Conservation (phyloP, 2,113 vertebrate genomes). For the Ptilorrhoa leucosticta region DNA sequence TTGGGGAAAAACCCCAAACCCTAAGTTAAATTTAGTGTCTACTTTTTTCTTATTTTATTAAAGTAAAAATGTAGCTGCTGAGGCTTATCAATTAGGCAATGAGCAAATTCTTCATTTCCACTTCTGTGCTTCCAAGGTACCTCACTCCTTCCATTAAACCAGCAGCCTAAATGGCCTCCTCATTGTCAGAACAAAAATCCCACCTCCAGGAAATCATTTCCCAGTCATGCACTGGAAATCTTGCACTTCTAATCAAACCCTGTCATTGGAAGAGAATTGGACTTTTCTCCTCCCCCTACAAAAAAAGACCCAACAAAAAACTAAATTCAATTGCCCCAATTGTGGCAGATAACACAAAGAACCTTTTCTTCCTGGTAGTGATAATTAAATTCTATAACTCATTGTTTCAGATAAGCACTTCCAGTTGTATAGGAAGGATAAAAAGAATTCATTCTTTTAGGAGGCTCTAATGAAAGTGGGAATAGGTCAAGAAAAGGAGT, state of each 20-base stretch:
- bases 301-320: neutral
- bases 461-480: neutral
- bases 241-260: neutral
- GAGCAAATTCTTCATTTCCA: neutral
- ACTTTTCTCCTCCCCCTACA: neutral
- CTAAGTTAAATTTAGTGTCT: neutral
- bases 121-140: neutral
- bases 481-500: neutral
- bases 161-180: neutral
- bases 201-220: neutral
- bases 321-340: neutral
- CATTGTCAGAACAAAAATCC: neutral
- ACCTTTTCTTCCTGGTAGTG: neutral
- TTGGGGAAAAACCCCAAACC: fast-evolving
- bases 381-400: constrained; percentile 24
- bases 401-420: constrained; percentile 1
- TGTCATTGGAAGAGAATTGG: neutral
- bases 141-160: neutral
- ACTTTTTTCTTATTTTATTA: neutral
- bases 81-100: neutral
- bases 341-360: neutral
- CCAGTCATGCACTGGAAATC: neutral
- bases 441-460: neutral
- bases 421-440: neutral
- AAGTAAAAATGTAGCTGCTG: neutral